Conservation (phyloP, 1,140 invertebrate species). For the Drosophila seguyi region DNA sequence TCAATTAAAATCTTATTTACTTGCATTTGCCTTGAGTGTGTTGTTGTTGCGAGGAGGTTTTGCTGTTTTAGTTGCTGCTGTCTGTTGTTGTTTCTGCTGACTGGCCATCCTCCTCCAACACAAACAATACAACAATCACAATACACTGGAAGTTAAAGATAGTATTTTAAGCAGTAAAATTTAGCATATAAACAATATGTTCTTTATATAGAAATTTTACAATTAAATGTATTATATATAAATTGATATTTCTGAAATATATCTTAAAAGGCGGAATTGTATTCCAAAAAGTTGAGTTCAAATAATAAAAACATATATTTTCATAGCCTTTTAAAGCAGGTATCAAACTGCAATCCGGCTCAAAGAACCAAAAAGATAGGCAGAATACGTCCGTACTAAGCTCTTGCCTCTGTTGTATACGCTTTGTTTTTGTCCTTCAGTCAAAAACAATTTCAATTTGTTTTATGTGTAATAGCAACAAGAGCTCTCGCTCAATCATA, state of each 20-base stretch:
- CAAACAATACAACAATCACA: conserved; percentile 13
- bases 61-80: conserved; percentile 7
- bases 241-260: neutral
- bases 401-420: too few species aligned
- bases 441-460: neutral
- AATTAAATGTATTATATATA: too few species aligned
- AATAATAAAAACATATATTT: neutral
- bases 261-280: neutral
- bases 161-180: neutral
- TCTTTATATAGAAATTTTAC: too few species aligned
- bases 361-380: neutral
- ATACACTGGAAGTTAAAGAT: neutral
- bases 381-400: neutral
- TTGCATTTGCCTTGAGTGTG: conserved; percentile 35
- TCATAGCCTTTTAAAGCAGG: neutral
- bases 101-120: conserved; percentile 13
- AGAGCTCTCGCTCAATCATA: conserved; percentile 34
- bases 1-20: conserved; percentile 75
- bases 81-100: neutral
- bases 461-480: conserved; percentile 10
- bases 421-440: too few species aligned
- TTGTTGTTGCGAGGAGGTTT: conserved; percentile 10
- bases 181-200: too few species aligned
- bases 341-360: neutral
- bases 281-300: neutral